phyloP scores from a whole-genome alignment of 1,140 invertebrate species.

The Potamilus streckersoni region DNA sequence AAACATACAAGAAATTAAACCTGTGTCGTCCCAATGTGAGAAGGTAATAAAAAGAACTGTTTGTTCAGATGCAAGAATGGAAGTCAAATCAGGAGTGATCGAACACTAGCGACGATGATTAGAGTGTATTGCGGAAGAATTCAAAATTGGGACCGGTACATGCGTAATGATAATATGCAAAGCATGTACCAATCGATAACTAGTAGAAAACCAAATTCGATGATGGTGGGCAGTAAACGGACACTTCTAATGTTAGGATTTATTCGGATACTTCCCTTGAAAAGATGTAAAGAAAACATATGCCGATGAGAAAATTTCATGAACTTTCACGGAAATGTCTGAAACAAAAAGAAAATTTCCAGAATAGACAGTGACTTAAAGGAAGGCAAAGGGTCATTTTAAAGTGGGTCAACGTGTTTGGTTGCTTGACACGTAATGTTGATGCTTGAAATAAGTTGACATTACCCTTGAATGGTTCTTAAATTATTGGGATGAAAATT shows the following conservation, averaged over 20 bases:
- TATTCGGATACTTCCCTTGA: conserved; percentile 1
- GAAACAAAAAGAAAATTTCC: not conserved
- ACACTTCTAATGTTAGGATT: conserved; percentile 22
- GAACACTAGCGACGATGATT: conserved; percentile 45
- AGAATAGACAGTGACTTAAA: conserved; percentile 15
- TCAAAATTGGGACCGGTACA: conserved; percentile 35
- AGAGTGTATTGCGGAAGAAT: conserved; percentile 37
- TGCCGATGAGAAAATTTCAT: conserved; percentile 10
- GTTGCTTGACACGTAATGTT: too few relatives aligned
- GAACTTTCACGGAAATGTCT: not conserved
- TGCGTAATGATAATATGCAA: conserved; percentile 29
- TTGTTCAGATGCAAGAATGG: conserved; percentile 40
- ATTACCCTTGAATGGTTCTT: too few relatives aligned
- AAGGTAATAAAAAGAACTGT: conserved; percentile 36
- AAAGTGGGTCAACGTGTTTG: too few relatives aligned
- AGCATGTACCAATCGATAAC: conserved; percentile 30
- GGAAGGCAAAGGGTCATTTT: not conserved
- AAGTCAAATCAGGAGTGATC: conserved; percentile 5
- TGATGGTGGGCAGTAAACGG: conserved; percentile 36
- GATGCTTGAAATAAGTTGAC: too few relatives aligned
- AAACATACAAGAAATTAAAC: not conserved
- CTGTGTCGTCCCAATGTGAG: too few relatives aligned
- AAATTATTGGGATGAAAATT: too few relatives aligned
- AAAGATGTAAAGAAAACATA: not conserved
- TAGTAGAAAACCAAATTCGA: conserved; percentile 29